Base-by-base conservation (phyloP, 1,140 invertebrate genomes). In the Drosophila ercepeae region DNA sequence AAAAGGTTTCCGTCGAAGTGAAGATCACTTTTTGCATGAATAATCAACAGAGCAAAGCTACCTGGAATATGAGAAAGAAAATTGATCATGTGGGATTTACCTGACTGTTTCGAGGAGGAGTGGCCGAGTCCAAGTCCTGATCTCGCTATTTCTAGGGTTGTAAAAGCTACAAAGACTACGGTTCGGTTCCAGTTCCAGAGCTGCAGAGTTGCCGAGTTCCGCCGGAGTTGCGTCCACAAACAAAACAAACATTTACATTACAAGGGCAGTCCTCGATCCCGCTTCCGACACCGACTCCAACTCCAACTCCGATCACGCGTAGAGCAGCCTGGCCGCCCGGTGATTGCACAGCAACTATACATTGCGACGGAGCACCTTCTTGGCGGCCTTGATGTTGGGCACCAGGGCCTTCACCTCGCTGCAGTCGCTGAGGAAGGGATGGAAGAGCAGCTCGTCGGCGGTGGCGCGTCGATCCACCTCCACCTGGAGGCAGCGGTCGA, bases 401-500 rank as follows among this genome's bases (percentile, higher is more conserved):
- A 95, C 96, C 2, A 99, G 92, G 6, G 96, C 96, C 25, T 93
- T 94, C 21, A 99, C 92, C 74, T 97, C 96, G 86, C 96, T 96
- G 54, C 97, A 95, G 76, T 96, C 95, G 19, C 95, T 93, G 14
- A 99, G 92, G 93, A 99, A 99, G 2, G 95, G 94, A 94, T 99
- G 98, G 32, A 92, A 92, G n/a, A 98, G 92, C 6, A 99, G 92
- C 91, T 98, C 95, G 8, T 95, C 94, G 1, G 97, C 97, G 0
- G 96, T 95, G 5, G 96, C 96, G 68, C 98, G 93, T 53, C 95
- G 93, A 48, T 98, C 96, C 0, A 98, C 97, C 89, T 99, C 97
- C 0, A 99, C 97, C 91, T 98, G 95, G 6, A 99, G 93, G 91
- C 98, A 99, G 64, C 95, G 93, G 92, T 98, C 96, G 23, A 99